phyloP scores from a whole-genome alignment of 2,113 vertebrate species.

The Oreochromis aureus region DNA sequence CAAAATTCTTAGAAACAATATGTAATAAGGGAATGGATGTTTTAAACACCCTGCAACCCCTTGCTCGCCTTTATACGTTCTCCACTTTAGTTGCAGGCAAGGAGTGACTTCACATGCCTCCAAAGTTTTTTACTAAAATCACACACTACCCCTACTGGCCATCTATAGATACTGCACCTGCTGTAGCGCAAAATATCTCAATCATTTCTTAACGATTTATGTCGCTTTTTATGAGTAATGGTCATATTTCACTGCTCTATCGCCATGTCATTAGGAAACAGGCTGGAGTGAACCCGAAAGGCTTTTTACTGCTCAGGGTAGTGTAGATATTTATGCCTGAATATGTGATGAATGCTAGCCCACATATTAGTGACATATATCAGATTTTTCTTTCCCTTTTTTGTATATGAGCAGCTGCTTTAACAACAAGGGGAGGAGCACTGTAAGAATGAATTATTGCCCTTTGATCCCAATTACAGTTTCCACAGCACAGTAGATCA shows the following conservation, averaged over 20 bases:
- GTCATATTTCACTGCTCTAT: background rate
- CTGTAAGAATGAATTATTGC: background rate
- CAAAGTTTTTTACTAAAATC: slow-evolving; percentile 39
- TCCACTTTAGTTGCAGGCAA: background rate
- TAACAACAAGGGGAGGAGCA: background rate
- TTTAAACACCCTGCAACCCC: background rate
- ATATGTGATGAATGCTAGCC: background rate
- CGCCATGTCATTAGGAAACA: background rate
- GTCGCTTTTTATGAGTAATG: background rate
- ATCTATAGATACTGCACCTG: background rate
- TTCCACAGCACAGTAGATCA: background rate
- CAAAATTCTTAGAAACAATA: background rate
- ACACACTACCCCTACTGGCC: slow-evolving; percentile 52
- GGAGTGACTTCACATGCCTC: background rate
- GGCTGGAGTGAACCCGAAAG: background rate
- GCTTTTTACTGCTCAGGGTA: background rate
- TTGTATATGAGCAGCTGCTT: background rate
- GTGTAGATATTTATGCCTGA: background rate
- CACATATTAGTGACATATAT: background rate
- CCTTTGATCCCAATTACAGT: background rate
- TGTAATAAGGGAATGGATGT: background rate
- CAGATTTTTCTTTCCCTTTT: background rate
- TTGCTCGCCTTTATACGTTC: background rate
- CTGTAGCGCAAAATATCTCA: background rate
- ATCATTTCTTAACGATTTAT: background rate